Evolutionary conservation across 2,797 vertebrate genomes (phyloP).

Genomic region (Eidolon dupreanum): DNA sequence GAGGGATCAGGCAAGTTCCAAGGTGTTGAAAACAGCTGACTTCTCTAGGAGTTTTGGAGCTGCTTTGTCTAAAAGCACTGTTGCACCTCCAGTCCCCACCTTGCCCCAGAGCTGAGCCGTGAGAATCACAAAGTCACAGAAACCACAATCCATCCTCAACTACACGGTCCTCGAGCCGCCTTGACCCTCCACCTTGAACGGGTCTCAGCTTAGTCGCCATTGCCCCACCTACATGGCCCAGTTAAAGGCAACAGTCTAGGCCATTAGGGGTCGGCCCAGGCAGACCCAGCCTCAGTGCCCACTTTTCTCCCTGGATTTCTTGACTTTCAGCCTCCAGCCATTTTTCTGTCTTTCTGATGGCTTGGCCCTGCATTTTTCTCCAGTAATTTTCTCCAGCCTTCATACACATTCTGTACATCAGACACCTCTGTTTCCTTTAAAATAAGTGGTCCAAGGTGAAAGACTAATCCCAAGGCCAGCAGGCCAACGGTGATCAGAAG

Average conservation of each 20-base stretch:
- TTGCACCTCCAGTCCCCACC: neutral
- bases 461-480: neutral
- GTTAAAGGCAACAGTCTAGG: neutral
- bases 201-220: neutral
- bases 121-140: neutral
- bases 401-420: neutral
- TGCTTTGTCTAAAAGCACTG: neutral
- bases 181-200: neutral
- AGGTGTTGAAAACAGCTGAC: neutral
- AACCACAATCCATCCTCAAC: neutral
- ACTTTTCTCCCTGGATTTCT: neutral
- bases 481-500: fast-evolving
- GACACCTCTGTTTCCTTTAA: neutral
- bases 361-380: neutral
- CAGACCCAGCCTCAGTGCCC: too few relatives aligned
- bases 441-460: neutral
- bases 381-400: neutral
- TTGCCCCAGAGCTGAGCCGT: neutral
- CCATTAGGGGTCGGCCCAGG: neutral
- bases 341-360: neutral
- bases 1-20: neutral
- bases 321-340: neutral
- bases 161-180: too few relatives aligned
- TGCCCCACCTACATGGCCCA: neutral
- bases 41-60: neutral